These are phyloP conservation scores for Sternotherus odoratus DNA, from an alignment of 2,797 vertebrate species.

Conservation along the genomic window DNA sequence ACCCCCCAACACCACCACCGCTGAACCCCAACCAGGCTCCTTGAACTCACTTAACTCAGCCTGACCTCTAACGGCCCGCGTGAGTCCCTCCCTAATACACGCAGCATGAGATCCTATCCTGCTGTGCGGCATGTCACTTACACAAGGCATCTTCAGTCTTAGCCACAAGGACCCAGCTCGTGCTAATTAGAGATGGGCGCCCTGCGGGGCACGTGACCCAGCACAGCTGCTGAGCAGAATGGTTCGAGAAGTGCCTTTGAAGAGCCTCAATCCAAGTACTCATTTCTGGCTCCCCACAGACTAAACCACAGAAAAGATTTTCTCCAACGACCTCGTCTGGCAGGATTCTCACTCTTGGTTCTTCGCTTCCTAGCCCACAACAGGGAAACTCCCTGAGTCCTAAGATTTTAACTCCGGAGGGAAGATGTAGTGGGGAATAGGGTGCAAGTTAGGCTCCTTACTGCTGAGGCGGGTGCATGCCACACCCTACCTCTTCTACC, in stretches of 20 bases:
- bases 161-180: not conserved
- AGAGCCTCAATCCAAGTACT: not conserved
- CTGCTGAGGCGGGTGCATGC: not conserved
- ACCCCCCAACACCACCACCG: too few species aligned
- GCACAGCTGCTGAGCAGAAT: slow-evolving; percentile 44
- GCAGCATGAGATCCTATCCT: not conserved
- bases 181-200: not conserved
- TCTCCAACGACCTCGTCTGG: slow-evolving; percentile 48
- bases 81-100: not conserved
- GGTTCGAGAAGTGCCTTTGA: slow-evolving; percentile 7
- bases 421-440: not conserved
- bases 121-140: accelerated
- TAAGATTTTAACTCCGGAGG: not conserved
- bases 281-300: slow-evolving; percentile 40
- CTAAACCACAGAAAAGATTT: slow-evolving; percentile 37
- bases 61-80: not conserved
- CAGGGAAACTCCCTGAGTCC: slow-evolving; percentile 4
- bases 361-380: slow-evolving; percentile 33
- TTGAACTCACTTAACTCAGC: not conserved
- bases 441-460: not conserved
- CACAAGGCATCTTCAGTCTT: not conserved
- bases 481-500: not conserved
- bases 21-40: not conserved
- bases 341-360: not conserved
- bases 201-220: not conserved